Conservation (phyloP, 35 echinoderm and acorn worm species). For the Heliocidaris erythrogramma region DNA sequence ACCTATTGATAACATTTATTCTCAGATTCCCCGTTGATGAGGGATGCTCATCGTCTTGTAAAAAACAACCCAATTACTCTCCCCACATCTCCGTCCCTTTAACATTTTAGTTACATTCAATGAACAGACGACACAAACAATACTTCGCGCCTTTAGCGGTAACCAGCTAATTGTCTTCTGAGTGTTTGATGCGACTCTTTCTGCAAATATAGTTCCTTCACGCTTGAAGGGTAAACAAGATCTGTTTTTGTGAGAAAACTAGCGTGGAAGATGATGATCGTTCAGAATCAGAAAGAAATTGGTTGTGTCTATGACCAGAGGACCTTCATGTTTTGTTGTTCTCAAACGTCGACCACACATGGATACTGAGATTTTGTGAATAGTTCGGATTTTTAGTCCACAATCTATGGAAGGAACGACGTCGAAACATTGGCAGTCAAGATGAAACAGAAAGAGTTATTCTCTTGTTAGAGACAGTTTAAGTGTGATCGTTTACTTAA, state of each 20-base stretch:
- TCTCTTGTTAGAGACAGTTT: not conserved
- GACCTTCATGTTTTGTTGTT: too few species aligned
- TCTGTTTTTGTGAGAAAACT: not conserved
- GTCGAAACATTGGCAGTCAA: not conserved
- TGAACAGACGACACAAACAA: not conserved
- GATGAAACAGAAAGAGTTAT: not conserved
- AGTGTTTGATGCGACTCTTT: not conserved
- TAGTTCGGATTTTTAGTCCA: not conserved
- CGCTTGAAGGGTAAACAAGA: not conserved
- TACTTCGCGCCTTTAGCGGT: conserved; percentile 1
- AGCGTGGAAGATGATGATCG: not conserved
- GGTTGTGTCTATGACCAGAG: not conserved
- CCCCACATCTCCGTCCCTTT: not conserved
- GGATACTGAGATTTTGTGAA: not conserved
- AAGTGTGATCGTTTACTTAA: too few species aligned
- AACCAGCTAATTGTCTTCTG: not conserved
- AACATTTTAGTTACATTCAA: not conserved
- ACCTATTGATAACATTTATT: not conserved
- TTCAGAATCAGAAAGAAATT: not conserved
- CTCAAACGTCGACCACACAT: not conserved
- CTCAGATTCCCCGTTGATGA: not conserved
- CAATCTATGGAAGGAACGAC: not conserved
- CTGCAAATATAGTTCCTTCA: not conserved
- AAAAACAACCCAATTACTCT: not conserved
- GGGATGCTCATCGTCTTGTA: not conserved